Base-by-base conservation (phyloP, 1,140 invertebrate genomes). In the Drosophila orosa region DNA sequence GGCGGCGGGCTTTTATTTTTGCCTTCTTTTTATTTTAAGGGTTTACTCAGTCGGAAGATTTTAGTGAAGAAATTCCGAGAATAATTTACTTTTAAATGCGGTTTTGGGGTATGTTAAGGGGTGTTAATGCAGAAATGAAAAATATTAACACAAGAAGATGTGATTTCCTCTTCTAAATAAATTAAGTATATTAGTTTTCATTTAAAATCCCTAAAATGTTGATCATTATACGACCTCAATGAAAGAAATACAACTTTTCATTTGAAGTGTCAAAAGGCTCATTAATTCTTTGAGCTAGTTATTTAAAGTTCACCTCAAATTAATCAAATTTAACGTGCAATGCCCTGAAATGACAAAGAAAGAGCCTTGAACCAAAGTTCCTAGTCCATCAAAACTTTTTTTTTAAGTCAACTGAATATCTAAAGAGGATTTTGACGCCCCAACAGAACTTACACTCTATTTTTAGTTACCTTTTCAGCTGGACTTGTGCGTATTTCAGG, bases 61-160 rank as follows among this genome's bases (percentile, higher is more conserved):
- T 65, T 31, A 40, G 60, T 47, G 3, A 69, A 69, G 50, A 69
- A 47, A 69, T 69, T 55, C 1, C 13, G 44, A 29, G 47, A 40
- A 13, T 37, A 61, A 73, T 68, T 62, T 68, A 10, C 50, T 66
- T 56, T 65, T 50, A 48, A 48, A 3, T 22, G 10, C 5, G 3
- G 29, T 37, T 50, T 42, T 10, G 7, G 2, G 9, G 48, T 5
- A 10, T 25, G n/a, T 44, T 19, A 0, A 8, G 3, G 12, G 6
- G 12, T 29, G n/a, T 19, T 13, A 25, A 15, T 42, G 8, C 3
- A 19, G 22, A 10, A 27, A 40, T 17, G 8, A 24, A 3, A 33
- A 19, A 19, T 22, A 12, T 47, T 27, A n/a, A n/a, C n/a, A n/a
- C n/a, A n/a, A n/a, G n/a, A n/a, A n/a, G n/a, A n/a, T n/a, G n/a